Base-by-base conservation (phyloP, 2,888 invertebrate species). In the Lithosia quadra region DNA sequence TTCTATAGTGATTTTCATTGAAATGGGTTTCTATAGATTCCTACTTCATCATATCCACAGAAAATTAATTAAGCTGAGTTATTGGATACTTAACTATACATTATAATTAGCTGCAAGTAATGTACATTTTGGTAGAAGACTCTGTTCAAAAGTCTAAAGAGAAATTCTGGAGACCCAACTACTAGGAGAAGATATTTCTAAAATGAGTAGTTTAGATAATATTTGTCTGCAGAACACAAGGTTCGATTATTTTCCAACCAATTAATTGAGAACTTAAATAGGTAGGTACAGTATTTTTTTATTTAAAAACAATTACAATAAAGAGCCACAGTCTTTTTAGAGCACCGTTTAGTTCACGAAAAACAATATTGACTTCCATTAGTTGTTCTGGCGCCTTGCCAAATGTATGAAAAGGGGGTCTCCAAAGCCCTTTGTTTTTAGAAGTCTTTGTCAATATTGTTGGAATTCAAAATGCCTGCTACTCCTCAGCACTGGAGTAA, bases 401-500 rank as follows among this genome's bases (percentile, higher is more conserved):
- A 88, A 85, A 81, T 80, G 80, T 82, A 85, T 80, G 81, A 86
- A 80, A 49, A 49, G 49, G n/a, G 79, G 76, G 79, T 80, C 79
- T 81, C 76, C 74, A 84, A 81, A 83, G 82, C 83, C 85, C 79
- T 86, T 87, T 88, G 87, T 88, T 86, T 87, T 87, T 83, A 76
- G 79, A 83, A 75, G 84, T 83, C 85, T 86, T 82, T 86, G 85
- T 88, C 84, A 84, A 86, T 85, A 85, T 86, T 85, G 83, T 83
- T 81, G 66, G 76, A 82, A 75, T 80, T 79, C 79, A 81, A 78
- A 84, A 75, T 75, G 77, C 66, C 73, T 79, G 69, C 65, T 73
- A 71, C 67, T 72, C 58, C 36, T 83, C 18, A 15, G 49, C 49
- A 49, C 86, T 86, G 86, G 81, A 75, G 80, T 73, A 82, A 81